Percentiles rank a stretch among this genome's conserved stretches.
These are phyloP conservation scores for Cyanistes caeruleus DNA, from an alignment of 2,113 vertebrate genomes.

Conservation along the genomic window DNA sequence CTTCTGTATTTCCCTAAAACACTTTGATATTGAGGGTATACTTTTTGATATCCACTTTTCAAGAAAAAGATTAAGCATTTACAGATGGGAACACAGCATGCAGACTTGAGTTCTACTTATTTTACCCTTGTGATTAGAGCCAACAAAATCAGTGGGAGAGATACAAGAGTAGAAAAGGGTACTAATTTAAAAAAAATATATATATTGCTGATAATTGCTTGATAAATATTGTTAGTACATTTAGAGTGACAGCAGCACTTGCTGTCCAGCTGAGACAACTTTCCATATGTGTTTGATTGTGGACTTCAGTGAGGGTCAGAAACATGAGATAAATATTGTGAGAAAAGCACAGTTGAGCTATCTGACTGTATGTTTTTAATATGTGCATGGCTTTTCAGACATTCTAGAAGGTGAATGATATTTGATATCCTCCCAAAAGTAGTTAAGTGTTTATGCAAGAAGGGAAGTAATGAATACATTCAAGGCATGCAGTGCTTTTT, in stretches of 20 bases:
- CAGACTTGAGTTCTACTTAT: neutral
- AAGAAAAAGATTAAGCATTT: neutral
- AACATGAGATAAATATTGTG: neutral
- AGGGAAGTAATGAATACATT: neutral
- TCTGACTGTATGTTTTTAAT: neutral
- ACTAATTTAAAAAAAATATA: neutral
- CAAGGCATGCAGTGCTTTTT: too few species aligned
- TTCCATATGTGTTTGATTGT: neutral
- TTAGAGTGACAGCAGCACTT: neutral
- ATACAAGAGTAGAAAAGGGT: neutral
- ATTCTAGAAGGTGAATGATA: neutral
- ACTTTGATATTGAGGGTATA: neutral
- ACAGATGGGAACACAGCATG: neutral
- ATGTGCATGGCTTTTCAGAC: neutral
- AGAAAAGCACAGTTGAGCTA: neutral
- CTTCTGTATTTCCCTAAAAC: neutral
- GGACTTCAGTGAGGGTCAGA: neutral
- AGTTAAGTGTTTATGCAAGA: neutral
- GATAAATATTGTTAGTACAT: neutral
- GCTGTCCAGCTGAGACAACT: neutral
- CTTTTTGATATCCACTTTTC: neutral
- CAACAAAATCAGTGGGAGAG: neutral
- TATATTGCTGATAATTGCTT: neutral
- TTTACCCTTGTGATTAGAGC: neutral
- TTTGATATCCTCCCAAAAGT: neutral